Evolutionary conservation across 2,797 vertebrate species (phyloP).

Genomic region (Sebastiscus tertius): DNA sequence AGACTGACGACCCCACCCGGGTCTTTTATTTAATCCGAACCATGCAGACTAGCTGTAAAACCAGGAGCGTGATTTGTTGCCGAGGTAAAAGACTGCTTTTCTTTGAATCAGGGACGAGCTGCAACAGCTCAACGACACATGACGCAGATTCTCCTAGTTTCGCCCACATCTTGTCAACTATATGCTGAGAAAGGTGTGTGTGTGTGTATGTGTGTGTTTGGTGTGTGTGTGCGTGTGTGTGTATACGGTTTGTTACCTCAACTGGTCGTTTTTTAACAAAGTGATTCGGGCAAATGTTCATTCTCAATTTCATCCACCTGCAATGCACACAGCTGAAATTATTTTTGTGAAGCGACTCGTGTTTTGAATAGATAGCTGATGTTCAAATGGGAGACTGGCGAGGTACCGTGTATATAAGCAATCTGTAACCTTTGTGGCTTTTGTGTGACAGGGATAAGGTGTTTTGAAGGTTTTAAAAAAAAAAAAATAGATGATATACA

Average conservation of each 20-base stretch:
- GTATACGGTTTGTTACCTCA: slow-evolving; percentile 66
- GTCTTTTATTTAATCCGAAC: slow-evolving; percentile 28
- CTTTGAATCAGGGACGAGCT: slow-evolving; percentile 78
- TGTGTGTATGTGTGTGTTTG: slow-evolving; percentile 45
- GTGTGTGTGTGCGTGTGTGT: slow-evolving; percentile 42
- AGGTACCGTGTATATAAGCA: slow-evolving; percentile 80
- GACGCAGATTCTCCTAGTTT: slow-evolving; percentile 42
- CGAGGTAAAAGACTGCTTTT: slow-evolving; percentile 67
- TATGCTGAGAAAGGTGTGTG: slow-evolving; percentile 58
- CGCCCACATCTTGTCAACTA: slow-evolving; percentile 56
- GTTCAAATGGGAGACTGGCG: slow-evolving; percentile 29
- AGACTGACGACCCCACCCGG: background rate
- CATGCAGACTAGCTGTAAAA: slow-evolving; percentile 53
- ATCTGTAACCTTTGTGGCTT: slow-evolving; percentile 79
- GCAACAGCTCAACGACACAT: slow-evolving; percentile 61
- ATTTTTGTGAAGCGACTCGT: slow-evolving; percentile 64
- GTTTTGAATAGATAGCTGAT: slow-evolving; percentile 55
- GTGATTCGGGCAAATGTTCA: slow-evolving; percentile 54
- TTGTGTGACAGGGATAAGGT: slow-evolving; percentile 64
- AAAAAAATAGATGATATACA: slow-evolving; percentile 43
- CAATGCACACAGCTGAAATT: slow-evolving; percentile 61
- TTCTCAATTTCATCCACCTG: slow-evolving; percentile 38
- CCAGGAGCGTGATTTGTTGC: slow-evolving; percentile 36
- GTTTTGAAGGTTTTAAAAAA: slow-evolving; percentile 49
- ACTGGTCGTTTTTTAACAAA: slow-evolving; percentile 42